These are phyloP conservation scores for Latrodectus elegans DNA, from an alignment of 2,888 invertebrate species.

Conservation along the genomic window DNA sequence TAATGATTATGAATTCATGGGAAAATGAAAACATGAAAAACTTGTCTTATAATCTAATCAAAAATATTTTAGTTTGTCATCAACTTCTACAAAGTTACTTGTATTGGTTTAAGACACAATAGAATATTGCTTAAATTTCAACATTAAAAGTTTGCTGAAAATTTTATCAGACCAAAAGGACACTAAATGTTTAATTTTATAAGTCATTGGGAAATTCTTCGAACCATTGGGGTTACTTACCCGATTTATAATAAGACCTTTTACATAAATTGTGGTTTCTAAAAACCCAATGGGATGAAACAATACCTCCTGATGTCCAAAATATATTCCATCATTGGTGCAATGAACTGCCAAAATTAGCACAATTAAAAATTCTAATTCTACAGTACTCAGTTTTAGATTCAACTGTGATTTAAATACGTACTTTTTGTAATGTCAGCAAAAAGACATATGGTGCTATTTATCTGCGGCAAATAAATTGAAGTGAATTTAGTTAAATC, in stretches of 20 bases:
- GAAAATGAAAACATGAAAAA: too few species aligned
- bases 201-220: background rate
- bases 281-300: background rate
- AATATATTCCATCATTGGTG: background rate
- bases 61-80: background rate
- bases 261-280: background rate
- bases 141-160: background rate
- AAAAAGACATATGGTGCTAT: background rate
- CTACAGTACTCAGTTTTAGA: background rate
- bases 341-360: background rate
- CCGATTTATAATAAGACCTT: background rate
- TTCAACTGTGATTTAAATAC: background rate
- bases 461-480: constrained; percentile 3
- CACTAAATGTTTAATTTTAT: background rate
- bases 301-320: background rate
- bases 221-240: background rate
- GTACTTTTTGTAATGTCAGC: background rate
- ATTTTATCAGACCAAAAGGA: background rate
- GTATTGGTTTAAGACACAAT: background rate
- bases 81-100: background rate
- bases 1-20: too few species aligned
- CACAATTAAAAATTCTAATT: background rate
- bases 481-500: background rate
- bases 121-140: background rate
- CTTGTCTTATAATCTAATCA: too few species aligned